These are phyloP conservation scores for Hydropsyche tenuis DNA, from an alignment of 1,140 invertebrate genomes.

Conservation along the genomic window DNA sequence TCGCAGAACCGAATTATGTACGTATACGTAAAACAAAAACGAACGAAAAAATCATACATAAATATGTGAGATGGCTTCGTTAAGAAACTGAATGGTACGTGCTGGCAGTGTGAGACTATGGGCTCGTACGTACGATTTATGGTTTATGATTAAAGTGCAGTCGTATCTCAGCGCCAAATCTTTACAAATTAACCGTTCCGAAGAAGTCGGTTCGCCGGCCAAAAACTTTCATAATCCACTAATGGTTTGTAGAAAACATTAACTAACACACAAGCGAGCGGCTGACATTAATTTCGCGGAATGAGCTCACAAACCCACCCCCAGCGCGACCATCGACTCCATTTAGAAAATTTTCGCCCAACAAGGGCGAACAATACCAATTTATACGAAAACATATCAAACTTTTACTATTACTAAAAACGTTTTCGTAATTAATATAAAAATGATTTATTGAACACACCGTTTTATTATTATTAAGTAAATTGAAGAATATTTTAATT, in stretches of 20 bases:
- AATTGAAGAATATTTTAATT: no score
- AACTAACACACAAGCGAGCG: constrained; percentile 43
- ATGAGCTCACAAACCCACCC: constrained; percentile 24
- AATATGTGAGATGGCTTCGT: not conserved
- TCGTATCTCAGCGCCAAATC: constrained; percentile 40
- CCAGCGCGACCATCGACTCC: constrained; percentile 35
- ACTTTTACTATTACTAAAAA: no score
- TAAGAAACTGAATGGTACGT: not conserved
- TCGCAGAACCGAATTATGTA: not conserved
- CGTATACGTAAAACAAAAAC: not conserved
- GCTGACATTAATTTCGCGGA: constrained; percentile 46
- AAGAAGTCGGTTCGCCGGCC: not conserved
- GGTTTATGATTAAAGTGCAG: constrained; percentile 31
- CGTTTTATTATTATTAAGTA: no score
- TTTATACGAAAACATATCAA: no score
- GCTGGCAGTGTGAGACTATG: not conserved
- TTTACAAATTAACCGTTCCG: constrained; percentile 44
- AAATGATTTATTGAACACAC: no score
- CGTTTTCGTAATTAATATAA: no score
- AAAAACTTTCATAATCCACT: constrained; percentile 48
- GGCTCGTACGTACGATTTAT: not conserved
- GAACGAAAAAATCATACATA: not conserved
- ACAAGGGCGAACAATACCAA: not conserved
- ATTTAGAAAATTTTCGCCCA: not conserved
- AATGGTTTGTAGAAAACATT: constrained; percentile 47